Percentiles rank a stretch among this genome's conserved stretches.
Evolutionary conservation across 2,888 invertebrate genomes (phyloP).

Genomic region (Crepidodera aurea): DNA sequence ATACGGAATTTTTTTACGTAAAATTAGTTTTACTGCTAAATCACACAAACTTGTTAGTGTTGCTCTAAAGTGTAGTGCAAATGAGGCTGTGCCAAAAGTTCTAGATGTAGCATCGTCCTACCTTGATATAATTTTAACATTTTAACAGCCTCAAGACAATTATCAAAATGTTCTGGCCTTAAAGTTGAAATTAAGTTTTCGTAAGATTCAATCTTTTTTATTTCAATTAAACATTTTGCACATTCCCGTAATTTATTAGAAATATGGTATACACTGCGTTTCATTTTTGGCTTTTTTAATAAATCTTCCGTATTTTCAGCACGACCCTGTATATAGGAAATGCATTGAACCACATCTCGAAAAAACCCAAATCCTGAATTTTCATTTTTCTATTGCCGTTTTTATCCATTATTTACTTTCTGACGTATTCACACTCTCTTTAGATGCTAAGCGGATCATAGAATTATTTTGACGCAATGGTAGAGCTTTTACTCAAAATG

Average conservation of each 20-base stretch:
- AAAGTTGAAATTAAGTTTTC: background rate
- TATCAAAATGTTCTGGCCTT: constrained; percentile 2
- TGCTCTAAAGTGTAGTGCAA: constrained; percentile 35
- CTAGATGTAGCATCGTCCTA: constrained; percentile 27
- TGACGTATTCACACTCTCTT: no score
- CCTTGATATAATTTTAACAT: constrained; percentile 10
- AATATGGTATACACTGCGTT: constrained; percentile 13
- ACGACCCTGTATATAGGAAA: no score
- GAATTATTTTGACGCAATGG: no score
- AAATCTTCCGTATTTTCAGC: no score
- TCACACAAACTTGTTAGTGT: constrained; percentile 33
- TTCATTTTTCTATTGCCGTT: no score
- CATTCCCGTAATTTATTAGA: constrained; percentile 24
- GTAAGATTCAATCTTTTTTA: constrained; percentile 1
- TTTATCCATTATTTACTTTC: no score
- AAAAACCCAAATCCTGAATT: no score
- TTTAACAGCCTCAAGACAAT: background rate
- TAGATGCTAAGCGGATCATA: no score
- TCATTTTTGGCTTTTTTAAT: constrained; percentile 12
- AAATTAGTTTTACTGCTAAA: constrained; percentile 34
- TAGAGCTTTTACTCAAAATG: no score
- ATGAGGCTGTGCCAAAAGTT: constrained; percentile 38
- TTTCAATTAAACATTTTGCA: constrained; percentile 21
- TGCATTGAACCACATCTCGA: no score
- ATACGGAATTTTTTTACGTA: constrained; percentile 30